Conservation (phyloP, 2,113 vertebrate genomes). For the Amphiprion ocellaris region DNA sequence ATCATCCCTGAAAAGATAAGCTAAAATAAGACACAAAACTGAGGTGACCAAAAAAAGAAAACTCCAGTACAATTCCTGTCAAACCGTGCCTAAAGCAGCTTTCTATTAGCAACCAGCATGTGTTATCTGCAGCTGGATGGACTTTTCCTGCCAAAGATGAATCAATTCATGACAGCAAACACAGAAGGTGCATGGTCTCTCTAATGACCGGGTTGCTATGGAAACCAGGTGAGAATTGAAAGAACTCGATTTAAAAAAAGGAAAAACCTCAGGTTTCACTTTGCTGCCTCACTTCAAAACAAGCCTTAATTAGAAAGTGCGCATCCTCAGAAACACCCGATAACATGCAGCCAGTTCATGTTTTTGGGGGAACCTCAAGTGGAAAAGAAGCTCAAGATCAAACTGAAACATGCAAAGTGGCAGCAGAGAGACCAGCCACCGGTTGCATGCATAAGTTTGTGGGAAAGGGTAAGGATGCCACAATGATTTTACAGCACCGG, state of each 20-base stretch:
- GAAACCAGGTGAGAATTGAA: slow-evolving; percentile 80
- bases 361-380: not conserved
- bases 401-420: not conserved
- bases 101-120: not conserved
- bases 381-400: not conserved
- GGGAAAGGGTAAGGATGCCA: slow-evolving; percentile 44
- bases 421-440: slow-evolving; percentile 1
- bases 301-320: slow-evolving; percentile 72
- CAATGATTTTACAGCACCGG: slow-evolving; percentile 11
- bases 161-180: slow-evolving; percentile 55
- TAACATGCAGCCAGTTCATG: slow-evolving; percentile 2
- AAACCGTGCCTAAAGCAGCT: not conserved
- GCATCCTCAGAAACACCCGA: slow-evolving; percentile 42
- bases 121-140: slow-evolving; percentile 5
- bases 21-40: not conserved
- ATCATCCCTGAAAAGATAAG: not conserved
- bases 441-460: slow-evolving; percentile 13
- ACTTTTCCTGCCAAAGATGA: slow-evolving; percentile 42
- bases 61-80: not conserved
- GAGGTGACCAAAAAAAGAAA: not conserved
- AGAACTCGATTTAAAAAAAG: slow-evolving; percentile 47
- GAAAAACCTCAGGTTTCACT: slow-evolving; percentile 54
- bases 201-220: slow-evolving; percentile 80
- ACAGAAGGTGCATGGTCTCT: slow-evolving; percentile 30
- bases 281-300: slow-evolving; percentile 70